Conservation (phyloP, 2,888 invertebrate genomes). For the Rhamphomyia laevipes region DNA sequence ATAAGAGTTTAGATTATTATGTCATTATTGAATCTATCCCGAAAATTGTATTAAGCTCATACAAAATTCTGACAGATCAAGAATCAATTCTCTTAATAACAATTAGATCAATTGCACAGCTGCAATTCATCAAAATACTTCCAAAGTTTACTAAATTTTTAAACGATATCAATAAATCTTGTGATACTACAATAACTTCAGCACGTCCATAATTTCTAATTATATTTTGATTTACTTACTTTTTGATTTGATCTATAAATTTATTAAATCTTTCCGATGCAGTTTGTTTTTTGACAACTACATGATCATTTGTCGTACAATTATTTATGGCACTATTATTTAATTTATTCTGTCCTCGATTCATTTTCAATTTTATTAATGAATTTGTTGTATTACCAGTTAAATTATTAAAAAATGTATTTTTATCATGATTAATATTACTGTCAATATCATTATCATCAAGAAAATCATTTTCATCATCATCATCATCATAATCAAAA, state of each 20-base stretch:
- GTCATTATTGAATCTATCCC: too few species aligned
- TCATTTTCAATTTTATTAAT: not conserved
- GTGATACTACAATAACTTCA: too few species aligned
- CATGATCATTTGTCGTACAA: not conserved
- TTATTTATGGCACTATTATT: not conserved
- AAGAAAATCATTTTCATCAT: constrained; percentile 12
- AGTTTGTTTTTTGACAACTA: constrained; percentile 22
- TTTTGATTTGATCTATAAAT: constrained; percentile 31
- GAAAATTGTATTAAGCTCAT: too few species aligned
- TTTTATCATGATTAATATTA: not conserved
- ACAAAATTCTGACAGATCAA: too few species aligned
- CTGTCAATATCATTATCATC: constrained; percentile 1
- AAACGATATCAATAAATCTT: too few species aligned
- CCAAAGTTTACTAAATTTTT: too few species aligned
- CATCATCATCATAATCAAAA: constrained; percentile 19
- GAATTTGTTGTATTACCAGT: not conserved
- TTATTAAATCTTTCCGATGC: constrained; percentile 31
- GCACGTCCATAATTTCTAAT: too few species aligned
- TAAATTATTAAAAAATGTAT: not conserved
- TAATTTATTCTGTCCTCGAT: not conserved
- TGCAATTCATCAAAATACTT: too few species aligned
- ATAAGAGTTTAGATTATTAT: too few species aligned
- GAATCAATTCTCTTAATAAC: too few species aligned
- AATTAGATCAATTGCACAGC: too few species aligned
- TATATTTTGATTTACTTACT: constrained; percentile 25